phyloP scores from a whole-genome alignment of 2,113 vertebrate genomes.

The Euleptes europaea region DNA sequence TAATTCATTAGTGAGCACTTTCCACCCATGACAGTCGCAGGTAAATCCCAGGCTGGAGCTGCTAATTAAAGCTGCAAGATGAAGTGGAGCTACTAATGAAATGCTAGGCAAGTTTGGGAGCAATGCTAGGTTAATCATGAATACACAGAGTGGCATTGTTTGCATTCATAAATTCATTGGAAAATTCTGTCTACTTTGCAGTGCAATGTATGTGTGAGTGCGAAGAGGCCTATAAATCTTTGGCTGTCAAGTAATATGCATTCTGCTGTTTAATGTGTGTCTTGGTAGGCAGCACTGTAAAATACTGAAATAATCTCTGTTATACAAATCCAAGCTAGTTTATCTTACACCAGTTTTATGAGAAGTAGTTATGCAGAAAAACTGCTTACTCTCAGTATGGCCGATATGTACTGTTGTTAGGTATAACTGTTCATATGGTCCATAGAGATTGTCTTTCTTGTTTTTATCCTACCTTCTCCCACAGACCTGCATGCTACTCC shows the following conservation, averaged over 20 bases:
- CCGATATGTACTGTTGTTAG: too few species aligned
- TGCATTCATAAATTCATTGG: background rate
- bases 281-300: background rate
- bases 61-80: conserved; percentile 62
- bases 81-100: conserved; percentile 57
- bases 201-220: background rate
- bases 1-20: conserved; percentile 65
- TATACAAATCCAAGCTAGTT: background rate
- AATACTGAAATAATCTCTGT: background rate
- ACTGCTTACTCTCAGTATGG: too few species aligned
- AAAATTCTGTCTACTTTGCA: background rate
- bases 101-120: conserved; percentile 35
- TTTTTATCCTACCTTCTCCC: too few species aligned
- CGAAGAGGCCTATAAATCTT: background rate
- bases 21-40: conserved; percentile 49
- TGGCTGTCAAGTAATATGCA: fast-evolving
- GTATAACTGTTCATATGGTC: too few species aligned
- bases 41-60: conserved; percentile 57
- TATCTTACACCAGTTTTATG: too few species aligned
- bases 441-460: too few species aligned
- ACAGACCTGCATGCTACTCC: too few species aligned
- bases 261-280: background rate
- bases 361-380: too few species aligned
- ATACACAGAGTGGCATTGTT: background rate
- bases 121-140: background rate